These are phyloP conservation scores for Pseudolycoriella hygida DNA, from an alignment of 2,888 invertebrate genomes.

Conservation along the genomic window DNA sequence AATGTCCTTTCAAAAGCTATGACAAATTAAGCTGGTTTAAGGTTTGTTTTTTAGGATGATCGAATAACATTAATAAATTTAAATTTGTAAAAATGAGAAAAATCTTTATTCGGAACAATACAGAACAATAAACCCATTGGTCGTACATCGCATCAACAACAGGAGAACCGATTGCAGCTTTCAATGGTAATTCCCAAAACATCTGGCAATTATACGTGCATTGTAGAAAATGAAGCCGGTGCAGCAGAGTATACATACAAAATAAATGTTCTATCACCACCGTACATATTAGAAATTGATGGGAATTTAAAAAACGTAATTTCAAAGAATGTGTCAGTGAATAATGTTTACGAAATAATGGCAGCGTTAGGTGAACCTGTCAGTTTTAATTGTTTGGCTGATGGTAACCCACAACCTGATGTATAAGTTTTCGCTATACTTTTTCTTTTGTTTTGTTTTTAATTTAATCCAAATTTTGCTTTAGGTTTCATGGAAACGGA, in stretches of 20 bases:
- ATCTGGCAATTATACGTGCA: conserved; percentile 35
- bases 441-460: neutral
- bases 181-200: neutral
- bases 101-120: too few relatives aligned
- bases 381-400: conserved; percentile 30
- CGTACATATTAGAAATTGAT: conserved; percentile 21
- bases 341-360: conserved; percentile 17
- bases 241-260: conserved; percentile 31
- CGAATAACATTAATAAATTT: too few relatives aligned
- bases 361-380: conserved; percentile 29
- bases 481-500: conserved; percentile 9
- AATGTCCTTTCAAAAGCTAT: conserved; percentile 16
- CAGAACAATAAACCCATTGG: too few relatives aligned
- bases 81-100: too few relatives aligned
- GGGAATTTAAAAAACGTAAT: neutral
- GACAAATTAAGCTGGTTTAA: conserved; percentile 11
- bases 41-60: neutral
- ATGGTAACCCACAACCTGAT: conserved; percentile 30
- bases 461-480: neutral
- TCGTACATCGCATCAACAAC: too few relatives aligned
- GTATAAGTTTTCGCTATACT: conserved; percentile 13
- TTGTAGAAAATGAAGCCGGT: conserved; percentile 39
- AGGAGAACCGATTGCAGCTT: too few relatives aligned
- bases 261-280: conserved; percentile 36
- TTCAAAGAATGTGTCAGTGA: neutral